Conservation (phyloP, 1,140 invertebrate species). For the Ladona fulva region DNA sequence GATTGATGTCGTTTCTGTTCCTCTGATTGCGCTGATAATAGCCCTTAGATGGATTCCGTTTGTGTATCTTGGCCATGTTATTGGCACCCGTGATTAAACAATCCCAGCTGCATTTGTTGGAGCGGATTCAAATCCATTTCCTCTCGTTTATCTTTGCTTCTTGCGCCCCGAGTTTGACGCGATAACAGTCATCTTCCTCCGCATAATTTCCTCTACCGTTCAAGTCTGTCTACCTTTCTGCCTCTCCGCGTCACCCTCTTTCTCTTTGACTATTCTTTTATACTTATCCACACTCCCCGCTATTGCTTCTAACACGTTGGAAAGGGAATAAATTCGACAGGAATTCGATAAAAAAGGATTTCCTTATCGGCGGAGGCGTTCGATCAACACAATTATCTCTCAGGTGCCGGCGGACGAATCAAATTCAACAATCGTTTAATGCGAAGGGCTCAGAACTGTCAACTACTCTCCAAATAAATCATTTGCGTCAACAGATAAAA, state of each 20-base stretch:
- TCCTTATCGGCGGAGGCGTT: not conserved
- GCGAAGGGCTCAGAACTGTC: constrained; percentile 1
- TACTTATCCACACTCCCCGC: not conserved
- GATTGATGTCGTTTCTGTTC: not conserved
- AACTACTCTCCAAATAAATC: constrained; percentile 1
- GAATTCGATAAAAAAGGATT: not conserved
- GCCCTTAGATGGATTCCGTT: not conserved
- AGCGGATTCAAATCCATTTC: not conserved
- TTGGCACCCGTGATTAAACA: not conserved
- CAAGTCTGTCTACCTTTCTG: not conserved
- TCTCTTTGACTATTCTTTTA: not conserved
- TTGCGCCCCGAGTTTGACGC: no score
- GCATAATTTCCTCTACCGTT: not conserved
- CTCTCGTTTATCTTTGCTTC: no score
- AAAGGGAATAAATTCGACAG: not conserved
- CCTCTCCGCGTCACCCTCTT: not conserved
- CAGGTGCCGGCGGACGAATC: not conserved
- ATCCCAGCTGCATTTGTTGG: not conserved
- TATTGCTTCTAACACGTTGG: not conserved
- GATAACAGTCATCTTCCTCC: no score
- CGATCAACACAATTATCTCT: constrained; percentile 9
- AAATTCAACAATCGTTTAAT: constrained; percentile 10
- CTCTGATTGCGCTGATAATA: not conserved
- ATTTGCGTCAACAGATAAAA: constrained; percentile 10
- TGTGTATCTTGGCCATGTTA: not conserved